Evolutionary conservation across 2,113 vertebrate genomes (phyloP).

Genomic region (human (Homo sapiens)): GRCh38 chr7:115230001-115230500

Average conservation of each 20-base stretch:
- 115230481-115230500: not conserved
- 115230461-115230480: not conserved
- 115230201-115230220: not conserved
- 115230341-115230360: not conserved
- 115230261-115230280: not conserved
- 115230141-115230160: constrained; percentile 28
- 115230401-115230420: not conserved
- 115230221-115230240: not conserved
- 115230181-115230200: constrained; percentile 34
- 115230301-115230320: not conserved
- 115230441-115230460: not conserved
- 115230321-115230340: not conserved
- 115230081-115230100: not conserved
- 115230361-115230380: not conserved
- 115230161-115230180: constrained; percentile 31
- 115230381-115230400: not conserved
- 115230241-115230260: not conserved
- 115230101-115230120: not conserved
- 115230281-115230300: not conserved
- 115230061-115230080: not conserved
- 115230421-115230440: not conserved
- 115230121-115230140: constrained; percentile 35
- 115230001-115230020: not conserved
- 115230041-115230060: not conserved
- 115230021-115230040: not conserved